Conservation (phyloP, 2,113 vertebrate genomes). For the Zosterops japonicus region DNA sequence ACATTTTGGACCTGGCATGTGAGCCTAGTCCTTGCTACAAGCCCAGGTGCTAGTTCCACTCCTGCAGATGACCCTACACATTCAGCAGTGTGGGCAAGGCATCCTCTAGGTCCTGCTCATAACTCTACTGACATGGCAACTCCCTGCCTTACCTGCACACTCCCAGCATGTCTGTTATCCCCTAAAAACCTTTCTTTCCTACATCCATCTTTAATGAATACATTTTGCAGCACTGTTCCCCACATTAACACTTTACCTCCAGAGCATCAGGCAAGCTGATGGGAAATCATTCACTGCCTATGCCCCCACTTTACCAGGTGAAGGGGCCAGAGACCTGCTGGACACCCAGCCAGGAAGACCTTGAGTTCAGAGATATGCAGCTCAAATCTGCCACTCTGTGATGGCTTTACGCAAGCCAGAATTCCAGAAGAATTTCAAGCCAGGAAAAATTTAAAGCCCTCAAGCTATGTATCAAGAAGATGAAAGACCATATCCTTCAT, state of each 20-base stretch:
- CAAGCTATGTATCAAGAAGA: neutral
- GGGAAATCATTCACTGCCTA: neutral
- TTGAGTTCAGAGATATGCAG: neutral
- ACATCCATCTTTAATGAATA: neutral
- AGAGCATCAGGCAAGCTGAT: neutral
- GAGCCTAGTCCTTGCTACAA: neutral
- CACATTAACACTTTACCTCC: neutral
- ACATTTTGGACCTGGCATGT: neutral
- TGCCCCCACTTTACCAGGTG: fast-evolving
- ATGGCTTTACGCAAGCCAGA: neutral
- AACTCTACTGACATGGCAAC: neutral
- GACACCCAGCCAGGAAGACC: neutral
- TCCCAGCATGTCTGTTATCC: fast-evolving
- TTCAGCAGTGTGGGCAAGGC: neutral
- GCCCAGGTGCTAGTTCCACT: neutral
- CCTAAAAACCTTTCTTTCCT: neutral
- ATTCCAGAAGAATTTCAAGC: neutral
- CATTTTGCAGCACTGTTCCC: neutral
- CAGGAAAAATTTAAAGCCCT: neutral
- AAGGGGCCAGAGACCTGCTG: neutral
- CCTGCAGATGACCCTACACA: neutral
- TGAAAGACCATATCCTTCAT: neutral
- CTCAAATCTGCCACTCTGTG: neutral
- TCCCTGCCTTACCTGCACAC: neutral
- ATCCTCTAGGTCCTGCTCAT: neutral